Base-by-base conservation (phyloP, 2,797 vertebrate species). In the Salarias fasciatus region DNA sequence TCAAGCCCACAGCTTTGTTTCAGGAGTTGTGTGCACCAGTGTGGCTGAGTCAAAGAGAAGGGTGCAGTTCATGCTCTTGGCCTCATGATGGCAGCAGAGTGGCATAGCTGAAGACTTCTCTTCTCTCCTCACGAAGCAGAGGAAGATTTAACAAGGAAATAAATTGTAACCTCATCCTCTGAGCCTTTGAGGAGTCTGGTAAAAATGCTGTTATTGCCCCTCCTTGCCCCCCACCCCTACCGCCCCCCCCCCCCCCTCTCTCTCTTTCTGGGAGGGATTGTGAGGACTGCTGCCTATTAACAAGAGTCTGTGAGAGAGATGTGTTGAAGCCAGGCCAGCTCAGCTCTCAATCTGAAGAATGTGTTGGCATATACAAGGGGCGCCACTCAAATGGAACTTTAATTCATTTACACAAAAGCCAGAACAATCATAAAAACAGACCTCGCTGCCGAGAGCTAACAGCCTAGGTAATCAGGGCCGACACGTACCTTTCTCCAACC, bases 301-400 rank as follows among this genome's bases (percentile, higher is more conserved):
- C 68, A 48, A 79, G 69, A 78, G 84, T 74, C 84, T 89, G 86
- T 82, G 86, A 87, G 84, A 82, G 89, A 85, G 82, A 87, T 85
- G 84, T 86, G 83, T 80, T 87, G 88, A 89, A 75, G 80, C 40
- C 8, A 54, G 74, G 85, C 87, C 89, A 91, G 80, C 82, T 77
- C 69, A 63, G 83, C 84, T 87, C 88, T 89, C 85, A 46, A 87
- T 88, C 86, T 81, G 82, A 90, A 89, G 86, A 91, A 92, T 90
- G 88, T 91, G 89, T 89, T 91, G 90, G 89, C 90, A 91, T 89
- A 88, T 88, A 87, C 86, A 81, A 75, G 81, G 88, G 88, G 88
- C 89, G 88, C 89, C 90, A 88, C 85, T 87, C 82, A 85, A 85
- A 90, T 89, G 86, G 85, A 86, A 88, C 87, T 90, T 90, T 89